A percentile compares a stretch with the other conserved stretches of the same genome.
phyloP scores from a whole-genome alignment of 2,888 invertebrate genomes.

The Notodromas monacha region DNA sequence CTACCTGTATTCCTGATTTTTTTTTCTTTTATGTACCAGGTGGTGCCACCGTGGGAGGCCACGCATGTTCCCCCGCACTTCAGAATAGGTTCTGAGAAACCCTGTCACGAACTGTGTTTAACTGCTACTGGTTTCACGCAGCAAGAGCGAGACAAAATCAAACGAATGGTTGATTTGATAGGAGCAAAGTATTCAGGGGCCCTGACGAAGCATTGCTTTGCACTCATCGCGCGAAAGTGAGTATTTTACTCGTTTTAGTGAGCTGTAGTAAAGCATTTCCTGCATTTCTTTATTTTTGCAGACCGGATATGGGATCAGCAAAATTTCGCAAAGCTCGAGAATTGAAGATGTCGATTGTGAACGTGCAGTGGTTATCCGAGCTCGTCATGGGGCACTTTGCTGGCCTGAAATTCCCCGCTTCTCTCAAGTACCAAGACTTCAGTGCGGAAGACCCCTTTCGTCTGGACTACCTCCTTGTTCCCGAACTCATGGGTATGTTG shows the following conservation, averaged over 20 bases:
- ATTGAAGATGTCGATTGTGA: constrained; percentile 67
- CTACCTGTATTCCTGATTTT: too few relatives aligned
- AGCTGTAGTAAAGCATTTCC: constrained; percentile 4
- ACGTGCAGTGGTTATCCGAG: constrained; percentile 72
- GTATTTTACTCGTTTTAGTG: too few relatives aligned
- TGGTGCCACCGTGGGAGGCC: constrained; percentile 71
- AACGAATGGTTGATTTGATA: constrained; percentile 41
- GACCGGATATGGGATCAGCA: constrained; percentile 42
- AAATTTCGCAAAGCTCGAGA: constrained; percentile 68
- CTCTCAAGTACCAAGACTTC: constrained; percentile 56
- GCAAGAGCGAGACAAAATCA: constrained; percentile 45
- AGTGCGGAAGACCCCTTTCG: constrained; percentile 41
- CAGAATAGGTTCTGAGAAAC: constrained; percentile 20
- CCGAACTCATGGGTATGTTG: constrained; percentile 56
- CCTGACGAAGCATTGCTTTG: constrained; percentile 20
- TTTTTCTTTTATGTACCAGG: too few relatives aligned
- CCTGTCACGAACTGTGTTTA: constrained; percentile 27
- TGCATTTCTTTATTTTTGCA: constrained; percentile 14
- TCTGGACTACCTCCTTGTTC: constrained; percentile 51
- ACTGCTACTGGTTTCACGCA: constrained; percentile 59
- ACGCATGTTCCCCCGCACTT: constrained; percentile 43
- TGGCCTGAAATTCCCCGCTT: constrained; percentile 25
- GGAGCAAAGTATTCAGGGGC: constrained; percentile 43
- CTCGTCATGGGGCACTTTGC: constrained; percentile 56
- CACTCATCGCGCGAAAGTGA: constrained; percentile 21